A percentile compares a stretch with the other conserved stretches of the same genome.
Conservation (phyloP, 2,113 vertebrate genomes). For the Toxotes jaculatrix region DNA sequence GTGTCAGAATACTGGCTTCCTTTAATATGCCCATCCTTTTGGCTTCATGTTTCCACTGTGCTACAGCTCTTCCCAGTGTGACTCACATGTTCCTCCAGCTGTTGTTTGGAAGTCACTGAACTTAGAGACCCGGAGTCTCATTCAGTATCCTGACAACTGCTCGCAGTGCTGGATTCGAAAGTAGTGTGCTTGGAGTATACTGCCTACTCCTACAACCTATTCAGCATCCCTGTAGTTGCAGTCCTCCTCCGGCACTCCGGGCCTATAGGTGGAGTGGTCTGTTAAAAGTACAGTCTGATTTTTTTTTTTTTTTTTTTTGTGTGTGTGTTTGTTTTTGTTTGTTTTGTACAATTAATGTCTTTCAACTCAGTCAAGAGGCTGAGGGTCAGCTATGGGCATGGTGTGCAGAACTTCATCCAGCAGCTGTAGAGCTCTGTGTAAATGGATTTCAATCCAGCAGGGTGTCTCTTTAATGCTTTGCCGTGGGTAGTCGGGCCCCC, state of each 20-base stretch:
- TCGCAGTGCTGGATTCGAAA: constrained; percentile 6
- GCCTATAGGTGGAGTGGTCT: constrained; percentile 54
- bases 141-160: constrained; percentile 4
- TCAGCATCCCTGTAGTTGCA: constrained; percentile 44
- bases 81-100: constrained; percentile 61
- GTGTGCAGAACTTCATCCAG: constrained; percentile 98
- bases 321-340: not conserved
- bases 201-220: constrained; percentile 40
- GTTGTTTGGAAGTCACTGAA: constrained; percentile 41
- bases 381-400: constrained; percentile 98
- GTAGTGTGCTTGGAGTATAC: constrained; percentile 40
- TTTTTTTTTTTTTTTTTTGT: not conserved
- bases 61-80: constrained; percentile 37
- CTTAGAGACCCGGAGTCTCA: constrained; percentile 31
- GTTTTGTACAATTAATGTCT: constrained; percentile 41
- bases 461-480: constrained; percentile 99
- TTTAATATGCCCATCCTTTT: constrained; percentile 29
- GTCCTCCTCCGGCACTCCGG: constrained; percentile 51
- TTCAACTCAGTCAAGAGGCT: constrained; percentile 92
- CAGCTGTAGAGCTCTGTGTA: constrained; percentile 96
- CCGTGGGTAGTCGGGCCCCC: constrained; percentile 96
- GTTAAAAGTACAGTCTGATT: constrained; percentile 50
- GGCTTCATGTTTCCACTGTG: constrained; percentile 36
- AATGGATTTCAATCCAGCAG: constrained; percentile 98
- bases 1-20: constrained; percentile 17